Evolutionary conservation across 2,797 vertebrate genomes (phyloP), one percentile per base, ranked within the genome.

Genomic region (Anisognathus igniventris): DNA sequence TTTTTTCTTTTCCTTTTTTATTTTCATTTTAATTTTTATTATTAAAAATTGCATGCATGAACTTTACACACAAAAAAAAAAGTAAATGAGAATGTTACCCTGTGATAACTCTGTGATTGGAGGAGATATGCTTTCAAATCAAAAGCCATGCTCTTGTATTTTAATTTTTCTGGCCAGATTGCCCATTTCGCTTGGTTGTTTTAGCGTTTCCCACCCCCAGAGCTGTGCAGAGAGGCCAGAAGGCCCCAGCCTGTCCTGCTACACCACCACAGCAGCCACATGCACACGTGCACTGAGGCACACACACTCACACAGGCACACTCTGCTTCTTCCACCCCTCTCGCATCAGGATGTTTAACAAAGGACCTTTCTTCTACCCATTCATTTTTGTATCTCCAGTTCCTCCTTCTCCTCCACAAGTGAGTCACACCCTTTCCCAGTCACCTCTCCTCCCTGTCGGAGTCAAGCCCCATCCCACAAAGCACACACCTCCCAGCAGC

Each of bases 101-200:
- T 96, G 94, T 95, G 93, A 93, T 90, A 96, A 94, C 70, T 95
- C 95, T 95, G 95, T 95, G 96, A 91, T 95, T 94, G 95, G 93
- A 94, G 89, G 93, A 95, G 93, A 90, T 95, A 93, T 92, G 87
- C 84, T 93, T 96, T 96, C 92, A 88, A 95, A 86, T 90, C 94
- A 86, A 95, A 94, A 96, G 95, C 79, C 89, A 93, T 62, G 62
- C 51, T 95, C 93, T 95, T 95, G 95, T 89, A 95, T 77, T 94
- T 88, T 80, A 91, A 92, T 86, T 95, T 96, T 96, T 74, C 85
- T 93, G 94, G 95, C 93, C 85, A 96, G 74, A 78, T 72, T 75
- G 68, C 91, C 89, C 72, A 86, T 56, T 91, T 86, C 10, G 0
- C 80, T 90, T 92, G 93, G 91, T 94, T 92, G 28, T 54, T 86